Conservation (phyloP, 2,888 invertebrate genomes). For the Toxonevra muliebris region DNA sequence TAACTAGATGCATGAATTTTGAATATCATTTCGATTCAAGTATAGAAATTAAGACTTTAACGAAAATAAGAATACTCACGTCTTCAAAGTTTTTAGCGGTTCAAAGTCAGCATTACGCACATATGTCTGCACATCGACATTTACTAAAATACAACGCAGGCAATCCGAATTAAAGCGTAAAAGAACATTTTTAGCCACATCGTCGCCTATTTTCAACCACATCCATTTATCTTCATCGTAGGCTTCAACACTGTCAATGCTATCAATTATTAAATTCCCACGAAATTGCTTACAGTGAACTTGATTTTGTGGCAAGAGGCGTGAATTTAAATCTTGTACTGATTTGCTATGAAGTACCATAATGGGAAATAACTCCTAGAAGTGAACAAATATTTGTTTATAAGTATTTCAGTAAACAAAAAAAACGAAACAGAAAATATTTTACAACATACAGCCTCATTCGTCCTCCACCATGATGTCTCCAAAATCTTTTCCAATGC, state of each 20-base stretch:
- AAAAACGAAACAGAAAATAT: not conserved
- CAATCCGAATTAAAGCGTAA: conserved; percentile 37
- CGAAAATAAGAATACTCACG: conserved; percentile 17
- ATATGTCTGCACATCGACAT: conserved; percentile 35
- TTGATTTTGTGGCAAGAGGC: conserved; percentile 13
- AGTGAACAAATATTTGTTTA: not conserved
- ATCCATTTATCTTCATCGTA: conserved; percentile 40
- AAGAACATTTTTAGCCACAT: conserved; percentile 19
- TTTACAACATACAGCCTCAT: not conserved
- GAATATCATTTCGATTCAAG: no score
- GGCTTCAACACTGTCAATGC: conserved; percentile 15
- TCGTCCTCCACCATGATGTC: conserved; percentile 9
- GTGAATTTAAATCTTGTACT: conserved; percentile 32
- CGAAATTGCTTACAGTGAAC: conserved; percentile 38
- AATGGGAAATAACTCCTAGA: conserved; percentile 35
- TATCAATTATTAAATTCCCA: conserved; percentile 36
- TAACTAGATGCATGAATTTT: no score
- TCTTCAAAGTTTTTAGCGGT: conserved; percentile 33
- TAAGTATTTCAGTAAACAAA: not conserved
- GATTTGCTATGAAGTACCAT: conserved; percentile 38
- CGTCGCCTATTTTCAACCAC: conserved; percentile 37
- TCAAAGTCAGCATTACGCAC: conserved; percentile 36
- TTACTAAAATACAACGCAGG: conserved; percentile 36
- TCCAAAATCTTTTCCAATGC: conserved; percentile 18
- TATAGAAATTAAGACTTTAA: not conserved